Percentiles rank a stretch among this genome's conserved stretches.
Evolutionary conservation across 2,113 vertebrate species (phyloP).

Genomic region (Noctilio leporinus): DNA sequence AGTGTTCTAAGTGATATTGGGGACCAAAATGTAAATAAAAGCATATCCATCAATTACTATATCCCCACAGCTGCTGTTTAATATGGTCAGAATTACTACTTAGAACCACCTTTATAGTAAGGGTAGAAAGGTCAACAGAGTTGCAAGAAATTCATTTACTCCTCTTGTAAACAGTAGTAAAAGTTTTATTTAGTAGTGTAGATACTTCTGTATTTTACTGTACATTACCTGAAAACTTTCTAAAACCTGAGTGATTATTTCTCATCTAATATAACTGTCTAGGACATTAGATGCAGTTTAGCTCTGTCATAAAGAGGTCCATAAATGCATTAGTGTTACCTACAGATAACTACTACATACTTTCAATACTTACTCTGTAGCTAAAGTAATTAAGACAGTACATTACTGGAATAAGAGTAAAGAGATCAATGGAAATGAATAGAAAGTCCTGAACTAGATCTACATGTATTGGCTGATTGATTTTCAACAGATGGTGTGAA

Average conservation of each 20-base stretch:
- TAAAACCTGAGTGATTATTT: constrained; percentile 5
- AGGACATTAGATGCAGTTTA: not conserved
- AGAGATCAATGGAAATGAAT: not conserved
- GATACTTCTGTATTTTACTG: not conserved
- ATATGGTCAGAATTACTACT: not conserved
- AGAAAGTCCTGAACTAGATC: not conserved
- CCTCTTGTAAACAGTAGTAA: not conserved
- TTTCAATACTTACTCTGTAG: not conserved
- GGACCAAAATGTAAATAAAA: constrained; percentile 15
- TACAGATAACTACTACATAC: not conserved
- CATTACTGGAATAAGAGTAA: not conserved
- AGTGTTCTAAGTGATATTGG: not conserved
- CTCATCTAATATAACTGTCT: not conserved
- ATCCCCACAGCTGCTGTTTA: not conserved
- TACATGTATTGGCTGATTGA: not conserved
- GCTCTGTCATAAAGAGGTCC: not conserved
- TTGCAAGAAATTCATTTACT: not conserved
- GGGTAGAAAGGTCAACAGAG: not conserved
- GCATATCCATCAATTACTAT: not conserved
- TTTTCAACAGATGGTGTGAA: not conserved
- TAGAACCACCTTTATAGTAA: not conserved
- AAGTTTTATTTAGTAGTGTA: not conserved
- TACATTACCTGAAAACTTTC: not conserved
- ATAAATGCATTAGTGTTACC: not conserved
- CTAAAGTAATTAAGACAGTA: not conserved